phyloP scores from a whole-genome alignment of 2,113 vertebrate genomes.

The Oryzias melastigma region DNA sequence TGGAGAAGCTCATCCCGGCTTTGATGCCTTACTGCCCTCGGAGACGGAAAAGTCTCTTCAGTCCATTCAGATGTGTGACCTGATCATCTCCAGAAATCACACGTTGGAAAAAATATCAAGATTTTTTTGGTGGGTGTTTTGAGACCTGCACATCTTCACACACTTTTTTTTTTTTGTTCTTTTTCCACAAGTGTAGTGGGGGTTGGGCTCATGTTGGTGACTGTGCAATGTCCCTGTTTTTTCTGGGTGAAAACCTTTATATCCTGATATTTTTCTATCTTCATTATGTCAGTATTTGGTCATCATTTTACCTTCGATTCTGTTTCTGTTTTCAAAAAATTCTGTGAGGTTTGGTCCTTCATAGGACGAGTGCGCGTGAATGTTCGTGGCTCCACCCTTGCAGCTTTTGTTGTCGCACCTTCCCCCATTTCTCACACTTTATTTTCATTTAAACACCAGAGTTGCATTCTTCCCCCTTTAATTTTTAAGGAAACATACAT shows the following conservation, averaged over 20 bases:
- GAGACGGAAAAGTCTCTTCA: slow-evolving; percentile 43
- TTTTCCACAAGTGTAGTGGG: slow-evolving; percentile 23
- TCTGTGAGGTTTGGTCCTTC: slow-evolving; percentile 45
- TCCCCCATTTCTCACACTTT: slow-evolving; percentile 45
- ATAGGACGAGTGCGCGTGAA: slow-evolving; percentile 6
- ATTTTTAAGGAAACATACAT: not conserved
- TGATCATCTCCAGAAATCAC: slow-evolving; percentile 12
- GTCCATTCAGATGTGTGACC: not conserved
- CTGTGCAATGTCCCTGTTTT: slow-evolving; percentile 58
- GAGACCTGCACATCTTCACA: slow-evolving; percentile 33
- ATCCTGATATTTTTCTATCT: slow-evolving; percentile 72
- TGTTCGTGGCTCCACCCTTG: slow-evolving; percentile 4
- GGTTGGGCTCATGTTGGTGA: slow-evolving; percentile 38
- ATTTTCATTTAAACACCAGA: slow-evolving; percentile 63
- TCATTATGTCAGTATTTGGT: slow-evolving; percentile 74
- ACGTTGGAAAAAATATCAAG: slow-evolving; percentile 4
- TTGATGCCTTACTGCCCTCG: slow-evolving; percentile 51
- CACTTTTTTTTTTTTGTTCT: slow-evolving; percentile 18
- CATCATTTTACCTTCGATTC: slow-evolving; percentile 46
- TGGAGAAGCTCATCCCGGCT: slow-evolving; percentile 42
- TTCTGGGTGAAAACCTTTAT: slow-evolving; percentile 58
- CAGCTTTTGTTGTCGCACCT: slow-evolving; percentile 26
- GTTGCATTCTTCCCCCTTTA: slow-evolving; percentile 1
- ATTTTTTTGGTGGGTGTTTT: slow-evolving; percentile 19
- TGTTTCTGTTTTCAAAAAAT: slow-evolving; percentile 4